Conservation (phyloP, 1,140 invertebrate species). For the Drosophila asahinai region DNA sequence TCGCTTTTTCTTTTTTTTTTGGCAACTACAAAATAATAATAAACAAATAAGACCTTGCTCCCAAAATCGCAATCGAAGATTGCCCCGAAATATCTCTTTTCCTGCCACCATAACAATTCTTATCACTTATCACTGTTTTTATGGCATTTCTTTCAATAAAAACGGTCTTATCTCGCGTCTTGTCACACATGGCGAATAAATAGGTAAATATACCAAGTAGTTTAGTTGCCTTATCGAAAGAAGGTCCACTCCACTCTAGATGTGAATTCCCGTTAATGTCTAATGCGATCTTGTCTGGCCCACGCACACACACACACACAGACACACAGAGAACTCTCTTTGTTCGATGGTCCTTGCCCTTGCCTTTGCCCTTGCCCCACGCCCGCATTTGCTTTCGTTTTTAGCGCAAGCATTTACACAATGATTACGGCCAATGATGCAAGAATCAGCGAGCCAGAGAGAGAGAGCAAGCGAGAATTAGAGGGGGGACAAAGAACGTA, state of each 20-base stretch:
- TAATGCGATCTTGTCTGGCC: conserved; percentile 59
- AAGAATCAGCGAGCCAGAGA: conserved; percentile 63
- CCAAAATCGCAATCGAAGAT: conserved; percentile 38
- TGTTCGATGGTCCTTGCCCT: conserved; percentile 75
- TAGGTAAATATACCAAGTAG: conserved; percentile 10
- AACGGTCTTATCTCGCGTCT: conserved; percentile 13
- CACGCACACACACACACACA: conserved; percentile 15
- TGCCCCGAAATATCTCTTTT: conserved; percentile 29
- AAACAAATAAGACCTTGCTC: conserved; percentile 42
- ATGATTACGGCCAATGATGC: conserved; percentile 79
- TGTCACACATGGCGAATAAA: conserved; percentile 13
- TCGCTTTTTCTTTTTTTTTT: background rate
- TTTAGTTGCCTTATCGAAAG: conserved; percentile 27
- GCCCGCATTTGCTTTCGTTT: conserved; percentile 69
- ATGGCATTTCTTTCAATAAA: conserved; percentile 29
- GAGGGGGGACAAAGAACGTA: conserved; percentile 42
- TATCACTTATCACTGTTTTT: conserved; percentile 34
- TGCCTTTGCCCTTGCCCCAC: conserved; percentile 49
- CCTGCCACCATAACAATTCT: conserved; percentile 36
- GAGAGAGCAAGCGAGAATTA: conserved; percentile 45
- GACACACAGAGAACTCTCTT: conserved; percentile 47
- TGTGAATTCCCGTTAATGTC: conserved; percentile 31
- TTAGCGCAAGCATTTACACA: conserved; percentile 71
- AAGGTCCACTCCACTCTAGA: conserved; percentile 16
- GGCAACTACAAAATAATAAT: conserved; percentile 19